Percentiles rank a stretch among this genome's conserved stretches.
These are phyloP conservation scores for Aramus guarauna DNA, from an alignment of 2,113 vertebrate genomes.

Conservation along the genomic window DNA sequence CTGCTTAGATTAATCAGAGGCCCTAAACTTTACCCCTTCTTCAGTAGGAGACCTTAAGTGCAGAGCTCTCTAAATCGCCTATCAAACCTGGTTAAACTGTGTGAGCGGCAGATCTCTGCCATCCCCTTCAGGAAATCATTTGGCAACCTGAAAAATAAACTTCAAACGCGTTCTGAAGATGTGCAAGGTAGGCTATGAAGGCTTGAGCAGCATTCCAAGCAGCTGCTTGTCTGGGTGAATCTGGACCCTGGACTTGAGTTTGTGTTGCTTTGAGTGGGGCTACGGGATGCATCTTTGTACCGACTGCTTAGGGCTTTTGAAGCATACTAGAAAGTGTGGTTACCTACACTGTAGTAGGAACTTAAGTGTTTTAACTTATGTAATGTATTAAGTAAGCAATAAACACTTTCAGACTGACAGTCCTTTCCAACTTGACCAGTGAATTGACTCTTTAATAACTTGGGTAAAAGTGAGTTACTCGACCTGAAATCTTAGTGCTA, in stretches of 20 bases:
- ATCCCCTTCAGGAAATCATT: neutral
- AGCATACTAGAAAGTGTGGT: neutral
- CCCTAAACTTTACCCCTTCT: neutral
- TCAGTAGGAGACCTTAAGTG: neutral
- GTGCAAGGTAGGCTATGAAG: neutral
- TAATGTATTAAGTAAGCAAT: slow-evolving; percentile 42
- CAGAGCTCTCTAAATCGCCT: neutral
- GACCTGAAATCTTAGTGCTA: neutral
- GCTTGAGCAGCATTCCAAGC: neutral
- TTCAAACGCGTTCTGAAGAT: fast-evolving
- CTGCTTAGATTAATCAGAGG: neutral
- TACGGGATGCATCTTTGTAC: neutral
- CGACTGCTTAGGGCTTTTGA: neutral
- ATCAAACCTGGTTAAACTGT: neutral
- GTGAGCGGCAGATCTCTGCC: neutral
- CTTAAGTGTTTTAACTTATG: slow-evolving; percentile 27
- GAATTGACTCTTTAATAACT: neutral
- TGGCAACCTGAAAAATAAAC: neutral
- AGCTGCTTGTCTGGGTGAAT: neutral
- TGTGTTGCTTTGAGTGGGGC: neutral
- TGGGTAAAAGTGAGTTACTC: neutral
- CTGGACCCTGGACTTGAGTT: neutral
- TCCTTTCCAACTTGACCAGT: neutral
- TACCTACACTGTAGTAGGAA: neutral
- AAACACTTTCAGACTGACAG: slow-evolving; percentile 39